Evolutionary conservation across 2,888 invertebrate species (phyloP), one percentile per base, ranked within the genome.

Genomic region (Acrobasis repandana): DNA sequence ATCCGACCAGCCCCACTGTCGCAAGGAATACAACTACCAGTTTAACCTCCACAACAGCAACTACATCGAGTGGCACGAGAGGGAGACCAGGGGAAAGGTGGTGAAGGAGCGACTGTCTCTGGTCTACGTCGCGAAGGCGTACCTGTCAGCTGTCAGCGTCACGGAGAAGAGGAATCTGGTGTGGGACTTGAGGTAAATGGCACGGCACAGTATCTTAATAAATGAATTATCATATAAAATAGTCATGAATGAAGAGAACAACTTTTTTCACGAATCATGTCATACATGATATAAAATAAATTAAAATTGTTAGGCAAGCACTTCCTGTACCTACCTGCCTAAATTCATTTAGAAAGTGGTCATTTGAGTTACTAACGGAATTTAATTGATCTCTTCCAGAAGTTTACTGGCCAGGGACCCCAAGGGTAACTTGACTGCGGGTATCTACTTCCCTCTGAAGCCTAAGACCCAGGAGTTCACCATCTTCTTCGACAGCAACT

Each of bases 121-220:
- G 58, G 94, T 98, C 67, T 98, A 97, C 80, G 94, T 96, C 61
- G 95, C 95, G 58, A 94, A 94, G 77, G 95, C 97, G 6, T 97
- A 96, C 81, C 90, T 96, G 68, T 95, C 96, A 58, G 96, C 97
- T 54, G 94, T 98, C 59, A 95, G 95, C 80, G 96, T 98, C 34
- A 97, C 98, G 0, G 98, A 98, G 82, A 95, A 98, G 75, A 94
- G 98, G 72, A 98, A 98, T 84, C 88, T 98, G 74, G 96, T 96
- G 20, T 98, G 97, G 92, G 96, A 96, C 77, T 95, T 96, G 81
- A 94, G 92, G 93, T 93, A 72, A 65, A 70, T 66, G 50, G 61
- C 15, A 5, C 2, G 34, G n/a, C 9, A 20, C 20, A 20, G 2
- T n/a, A n/a, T n/a, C n/a, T n/a, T n/a, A n/a, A n/a, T n/a, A n/a